These are phyloP conservation scores for Allophyes oxyacanthae DNA, from an alignment of 2,888 invertebrate species.

Conservation along the genomic window DNA sequence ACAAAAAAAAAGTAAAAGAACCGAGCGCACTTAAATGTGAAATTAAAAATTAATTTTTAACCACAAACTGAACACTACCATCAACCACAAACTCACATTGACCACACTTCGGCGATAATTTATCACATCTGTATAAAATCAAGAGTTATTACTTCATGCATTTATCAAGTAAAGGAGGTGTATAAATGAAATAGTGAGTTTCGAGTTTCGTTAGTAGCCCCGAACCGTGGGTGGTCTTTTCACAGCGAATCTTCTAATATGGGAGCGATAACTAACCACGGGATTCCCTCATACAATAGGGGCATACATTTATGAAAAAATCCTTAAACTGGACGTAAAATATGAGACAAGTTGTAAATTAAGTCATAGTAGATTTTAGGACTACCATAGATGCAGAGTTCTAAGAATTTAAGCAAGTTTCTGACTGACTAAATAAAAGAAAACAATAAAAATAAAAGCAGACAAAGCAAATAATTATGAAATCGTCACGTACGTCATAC, in stretches of 20 bases:
- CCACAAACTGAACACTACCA: conserved; percentile 42
- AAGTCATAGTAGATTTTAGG: conserved; percentile 5
- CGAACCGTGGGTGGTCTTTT: conserved; percentile 58
- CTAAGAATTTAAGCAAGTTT: neutral
- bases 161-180: conserved; percentile 15
- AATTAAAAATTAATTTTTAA: conserved; percentile 32
- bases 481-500: conserved; percentile 43
- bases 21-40: conserved; percentile 30
- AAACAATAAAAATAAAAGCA: too few species aligned
- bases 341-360: conserved; percentile 50
- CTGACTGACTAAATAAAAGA: too few species aligned
- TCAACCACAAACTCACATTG: conserved; percentile 22
- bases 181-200: conserved; percentile 25
- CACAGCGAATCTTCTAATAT: conserved; percentile 52
- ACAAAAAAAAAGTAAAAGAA: neutral
- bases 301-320: conserved; percentile 52
- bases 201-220: conserved; percentile 53
- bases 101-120: conserved; percentile 27
- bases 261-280: conserved; percentile 52
- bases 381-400: neutral
- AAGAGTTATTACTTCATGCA: conserved; percentile 11
- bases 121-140: conserved; percentile 31
- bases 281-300: conserved; percentile 53
- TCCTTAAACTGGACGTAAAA: conserved; percentile 61
- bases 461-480: conserved; percentile 4